phyloP scores from a whole-genome alignment of 2,888 invertebrate genomes.

The Desoria tigrina region DNA sequence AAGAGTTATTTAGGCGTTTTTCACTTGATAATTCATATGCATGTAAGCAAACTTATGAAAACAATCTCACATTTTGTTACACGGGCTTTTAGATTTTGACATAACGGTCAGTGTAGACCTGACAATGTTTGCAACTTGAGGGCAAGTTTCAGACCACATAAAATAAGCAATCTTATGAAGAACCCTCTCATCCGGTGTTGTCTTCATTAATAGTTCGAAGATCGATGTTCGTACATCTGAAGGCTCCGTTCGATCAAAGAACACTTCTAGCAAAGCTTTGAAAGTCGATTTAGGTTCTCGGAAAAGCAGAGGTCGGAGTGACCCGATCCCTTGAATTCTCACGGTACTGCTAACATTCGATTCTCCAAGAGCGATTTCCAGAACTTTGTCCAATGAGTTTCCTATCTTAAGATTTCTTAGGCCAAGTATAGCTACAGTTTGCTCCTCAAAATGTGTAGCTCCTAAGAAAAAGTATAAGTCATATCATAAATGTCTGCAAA shows the following conservation, averaged over 20 bases:
- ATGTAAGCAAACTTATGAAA: no score
- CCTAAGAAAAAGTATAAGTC: constrained; percentile 5
- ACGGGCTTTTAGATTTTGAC: constrained; percentile 47
- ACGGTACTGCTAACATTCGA: constrained; percentile 29
- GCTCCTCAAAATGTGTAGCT: constrained; percentile 34
- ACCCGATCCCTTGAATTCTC: constrained; percentile 52
- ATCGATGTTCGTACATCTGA: constrained; percentile 48
- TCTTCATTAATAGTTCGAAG: constrained; percentile 47
- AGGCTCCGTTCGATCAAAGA: constrained; percentile 50
- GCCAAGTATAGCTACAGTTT: constrained; percentile 46
- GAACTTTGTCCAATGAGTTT: constrained; percentile 42
- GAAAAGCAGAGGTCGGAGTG: constrained; percentile 36
- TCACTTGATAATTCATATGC: no score
- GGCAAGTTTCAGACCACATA: constrained; percentile 53
- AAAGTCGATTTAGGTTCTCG: constrained; percentile 30
- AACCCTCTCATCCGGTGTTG: constrained; percentile 38
- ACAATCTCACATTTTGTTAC: constrained; percentile 46
- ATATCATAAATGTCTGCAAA: background rate
- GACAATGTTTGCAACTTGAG: constrained; percentile 48
- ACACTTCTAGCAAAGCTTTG: constrained; percentile 45
- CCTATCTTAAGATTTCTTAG: constrained; percentile 47
- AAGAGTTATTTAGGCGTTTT: no score
- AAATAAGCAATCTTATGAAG: constrained; percentile 52
- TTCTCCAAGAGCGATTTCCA: constrained; percentile 47
- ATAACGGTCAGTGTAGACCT: constrained; percentile 42